These are phyloP conservation scores for Gallinago media DNA, from an alignment of 2,113 vertebrate species.

Conservation along the genomic window DNA sequence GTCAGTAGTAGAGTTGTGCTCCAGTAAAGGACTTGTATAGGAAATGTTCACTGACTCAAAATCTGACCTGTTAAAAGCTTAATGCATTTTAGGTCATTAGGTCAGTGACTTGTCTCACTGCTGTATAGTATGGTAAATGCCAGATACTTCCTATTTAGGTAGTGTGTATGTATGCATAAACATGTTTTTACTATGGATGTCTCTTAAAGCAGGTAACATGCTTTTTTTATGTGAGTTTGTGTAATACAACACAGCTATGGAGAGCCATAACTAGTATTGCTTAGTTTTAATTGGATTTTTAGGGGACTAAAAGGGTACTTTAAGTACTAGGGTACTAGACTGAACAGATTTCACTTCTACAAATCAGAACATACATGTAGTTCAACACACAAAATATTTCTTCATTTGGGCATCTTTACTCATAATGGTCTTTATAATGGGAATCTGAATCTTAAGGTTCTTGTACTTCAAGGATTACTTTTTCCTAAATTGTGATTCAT, in stretches of 20 bases:
- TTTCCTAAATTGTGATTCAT: not conserved
- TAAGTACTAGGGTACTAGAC: not conserved
- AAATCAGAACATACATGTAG: not conserved
- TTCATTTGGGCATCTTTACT: not conserved
- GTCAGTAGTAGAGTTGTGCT: not conserved
- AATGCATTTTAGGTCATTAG: not conserved
- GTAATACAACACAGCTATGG: not conserved
- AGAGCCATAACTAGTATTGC: not conserved
- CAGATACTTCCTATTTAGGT: not conserved
- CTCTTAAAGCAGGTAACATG: not conserved
- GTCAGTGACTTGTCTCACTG: not conserved
- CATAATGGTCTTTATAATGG: not conserved
- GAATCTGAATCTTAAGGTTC: not conserved
- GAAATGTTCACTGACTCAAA: not conserved
- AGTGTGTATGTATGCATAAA: not conserved
- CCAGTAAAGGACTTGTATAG: not conserved
- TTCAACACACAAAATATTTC: not conserved
- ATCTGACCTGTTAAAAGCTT: not conserved
- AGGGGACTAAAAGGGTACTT: not conserved
- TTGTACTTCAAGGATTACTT: not conserved
- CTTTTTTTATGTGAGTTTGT: not conserved
- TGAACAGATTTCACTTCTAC: not conserved
- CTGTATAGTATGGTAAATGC: not conserved
- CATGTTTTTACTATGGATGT: not conserved
- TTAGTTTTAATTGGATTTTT: not conserved